Evolutionary conservation across 2,113 vertebrate species (phyloP), one percentile per base, ranked within the genome.

Genomic region (Archilochus colubris): DNA sequence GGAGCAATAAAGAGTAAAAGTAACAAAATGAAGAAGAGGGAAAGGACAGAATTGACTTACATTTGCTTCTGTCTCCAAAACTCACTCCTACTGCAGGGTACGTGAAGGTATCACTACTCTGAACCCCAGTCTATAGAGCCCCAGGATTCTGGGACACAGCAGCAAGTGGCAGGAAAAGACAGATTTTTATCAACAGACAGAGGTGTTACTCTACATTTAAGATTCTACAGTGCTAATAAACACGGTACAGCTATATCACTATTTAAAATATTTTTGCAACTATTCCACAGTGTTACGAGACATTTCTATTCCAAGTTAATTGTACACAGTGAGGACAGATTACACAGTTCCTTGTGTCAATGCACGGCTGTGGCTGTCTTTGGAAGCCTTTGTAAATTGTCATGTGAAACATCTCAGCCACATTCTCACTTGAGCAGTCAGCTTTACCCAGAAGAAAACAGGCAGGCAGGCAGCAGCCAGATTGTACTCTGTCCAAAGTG

Each of bases 1-100:
- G 88, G 61, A 88, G 91, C 54, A 95, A 95, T 81, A 50, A 95
- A 81, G 64, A 96, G 90, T 91, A 96, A 94, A 93, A 95, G 88
- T 89, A 88, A 95, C 79, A 72, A 93, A 94, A 21, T 86, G 58
- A 73, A 88, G 62, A 86, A 75, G 64, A 93, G 44, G 88, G 76
- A 94, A 91, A 64, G 14, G 2, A 68, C 44, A 81, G 19, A 69
- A 89, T 64, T 74, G 63, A 51, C 40, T 91, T 62, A n/a, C 11
- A 55, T 78, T 74, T 80, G 25, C 23, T 70, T 80, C 68, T 44
- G 16, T 59, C 43, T 79, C 30, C 67, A 72, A 61, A 88, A 48
- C 27, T 46, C 21, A 40, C 63, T 77, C 12, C 12, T 59, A 59
- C 48, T 61, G 23, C 33, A 74, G 51, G 9, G 68, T 28, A 63